Evolutionary conservation across 2,888 invertebrate genomes (phyloP).

Genomic region (Ypsolopha scabrella): DNA sequence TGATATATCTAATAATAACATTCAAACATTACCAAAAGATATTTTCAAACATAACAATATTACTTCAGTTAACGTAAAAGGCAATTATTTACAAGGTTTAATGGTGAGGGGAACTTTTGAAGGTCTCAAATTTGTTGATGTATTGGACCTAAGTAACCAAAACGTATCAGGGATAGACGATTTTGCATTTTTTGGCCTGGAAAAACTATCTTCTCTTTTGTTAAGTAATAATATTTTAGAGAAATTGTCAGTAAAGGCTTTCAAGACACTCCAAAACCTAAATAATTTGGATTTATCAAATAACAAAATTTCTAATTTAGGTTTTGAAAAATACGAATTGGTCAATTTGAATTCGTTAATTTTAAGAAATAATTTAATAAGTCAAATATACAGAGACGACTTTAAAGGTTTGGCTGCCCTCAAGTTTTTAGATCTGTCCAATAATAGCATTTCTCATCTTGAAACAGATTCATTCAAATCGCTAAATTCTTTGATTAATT

Average conservation of each 20-base stretch:
- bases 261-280: slow-evolving; percentile 24
- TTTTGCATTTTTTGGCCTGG: slow-evolving; percentile 33
- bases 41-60: slow-evolving; percentile 35
- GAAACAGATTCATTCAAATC: slow-evolving; percentile 28
- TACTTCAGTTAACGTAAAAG: slow-evolving; percentile 22
- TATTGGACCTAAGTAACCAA: slow-evolving; percentile 34
- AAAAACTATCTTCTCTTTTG: slow-evolving; percentile 20
- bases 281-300: slow-evolving; percentile 32
- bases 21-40: slow-evolving; percentile 26
- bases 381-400: slow-evolving; percentile 22
- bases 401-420: slow-evolving; percentile 25
- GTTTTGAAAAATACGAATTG: slow-evolving; percentile 32
- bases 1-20: slow-evolving; percentile 31
- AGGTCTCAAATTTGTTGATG: slow-evolving; percentile 23
- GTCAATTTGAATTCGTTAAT: slow-evolving; percentile 23
- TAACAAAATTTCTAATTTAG: slow-evolving; percentile 31
- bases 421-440: slow-evolving; percentile 35
- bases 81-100: slow-evolving; percentile 30
- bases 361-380: slow-evolving; percentile 31
- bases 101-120: slow-evolving; percentile 34
- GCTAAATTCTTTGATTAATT: slow-evolving; percentile 25
- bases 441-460: slow-evolving; percentile 33
- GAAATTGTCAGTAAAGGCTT: slow-evolving; percentile 24
- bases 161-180: slow-evolving; percentile 28
- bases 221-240: slow-evolving; percentile 35